These are phyloP conservation scores for Botia almorhae DNA, from an alignment of 2,797 vertebrate species.

Conservation along the genomic window DNA sequence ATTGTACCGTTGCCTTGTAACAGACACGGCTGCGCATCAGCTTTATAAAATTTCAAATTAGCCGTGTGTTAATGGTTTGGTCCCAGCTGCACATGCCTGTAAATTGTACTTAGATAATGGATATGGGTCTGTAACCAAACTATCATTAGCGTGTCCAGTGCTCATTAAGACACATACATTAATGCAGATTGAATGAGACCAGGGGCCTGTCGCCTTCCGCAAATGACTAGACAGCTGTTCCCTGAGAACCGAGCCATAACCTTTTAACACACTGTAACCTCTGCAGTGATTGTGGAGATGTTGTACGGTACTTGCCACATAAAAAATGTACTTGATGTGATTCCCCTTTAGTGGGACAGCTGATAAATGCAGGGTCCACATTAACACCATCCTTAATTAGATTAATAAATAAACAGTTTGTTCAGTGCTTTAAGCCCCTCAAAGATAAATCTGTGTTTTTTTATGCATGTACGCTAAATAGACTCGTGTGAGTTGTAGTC, in stretches of 20 bases:
- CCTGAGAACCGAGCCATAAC: constrained; percentile 42
- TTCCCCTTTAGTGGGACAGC: not conserved
- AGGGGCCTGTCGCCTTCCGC: constrained; percentile 51
- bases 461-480: not conserved
- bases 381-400: constrained; percentile 47
- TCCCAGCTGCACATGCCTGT: constrained; percentile 57
- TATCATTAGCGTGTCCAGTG: constrained; percentile 59
- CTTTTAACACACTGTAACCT: constrained; percentile 37
- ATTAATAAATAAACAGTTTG: constrained; percentile 46
- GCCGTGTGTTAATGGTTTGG: constrained; percentile 56
- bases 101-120: constrained; percentile 61
- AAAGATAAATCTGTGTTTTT: constrained; percentile 19
- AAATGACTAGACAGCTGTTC: constrained; percentile 57
- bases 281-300: constrained; percentile 5
- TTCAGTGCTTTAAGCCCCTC: constrained; percentile 21
- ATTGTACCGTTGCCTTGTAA: constrained; percentile 39
- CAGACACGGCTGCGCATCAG: constrained; percentile 52
- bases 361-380: constrained; percentile 34
- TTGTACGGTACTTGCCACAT: constrained; percentile 5
- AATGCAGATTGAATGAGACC: constrained; percentile 52
- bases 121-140: constrained; percentile 57
- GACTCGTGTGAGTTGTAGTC: constrained; percentile 6
- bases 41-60: constrained; percentile 53
- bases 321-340: constrained; percentile 28
- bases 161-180: constrained; percentile 58